Base-by-base conservation (phyloP, 2,888 invertebrate genomes). In the Alcis repandata region DNA sequence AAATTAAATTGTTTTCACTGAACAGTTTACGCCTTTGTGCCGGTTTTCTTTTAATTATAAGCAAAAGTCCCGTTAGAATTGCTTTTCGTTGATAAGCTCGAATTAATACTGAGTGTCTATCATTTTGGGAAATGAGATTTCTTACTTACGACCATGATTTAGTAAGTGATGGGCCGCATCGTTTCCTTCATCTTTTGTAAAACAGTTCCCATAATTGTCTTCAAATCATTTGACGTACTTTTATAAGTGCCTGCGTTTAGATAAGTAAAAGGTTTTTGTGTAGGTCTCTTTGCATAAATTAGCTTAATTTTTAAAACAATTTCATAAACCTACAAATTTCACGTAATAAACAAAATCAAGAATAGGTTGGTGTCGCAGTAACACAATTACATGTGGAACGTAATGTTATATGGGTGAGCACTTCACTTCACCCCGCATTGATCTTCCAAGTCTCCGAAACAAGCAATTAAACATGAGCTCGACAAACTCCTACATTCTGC, bases 401-500 rank as follows among this genome's bases (percentile, higher is more conserved):
- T 41, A 41, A 10, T 48, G 33, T 54, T 22, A 45, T 53, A 41
- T 49, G 46, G 27, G 48, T 64, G 53, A 41, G 43, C 69, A 71
- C 69, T 72, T 73, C 69, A 71, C 69, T 72, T 73, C 71, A 75
- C 74, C 77, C 73, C 76, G 76, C 71, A 74, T 72, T 77, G 79
- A 84, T 84, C 84, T 79, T 77, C 74, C 78, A 83, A 84, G 75
- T 82, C 80, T 83, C 79, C 79, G 80, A 81, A 82, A 83, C 85
- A 84, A 83, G 84, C 85, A 87, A 88, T 89, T 87, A 87, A 85
- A 86, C 87, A 87, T 84, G 84, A 85, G 80, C 84, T 75, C 78
- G 86, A 85, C 85, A 85, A 90, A 90, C 85, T 90, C 88, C 80
- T 81, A 85, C 87, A 86, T 87, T 86, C 82, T 83, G 79, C 79